phyloP scores from a whole-genome alignment of 2,888 invertebrate genomes.

The Oeneis ivallda region DNA sequence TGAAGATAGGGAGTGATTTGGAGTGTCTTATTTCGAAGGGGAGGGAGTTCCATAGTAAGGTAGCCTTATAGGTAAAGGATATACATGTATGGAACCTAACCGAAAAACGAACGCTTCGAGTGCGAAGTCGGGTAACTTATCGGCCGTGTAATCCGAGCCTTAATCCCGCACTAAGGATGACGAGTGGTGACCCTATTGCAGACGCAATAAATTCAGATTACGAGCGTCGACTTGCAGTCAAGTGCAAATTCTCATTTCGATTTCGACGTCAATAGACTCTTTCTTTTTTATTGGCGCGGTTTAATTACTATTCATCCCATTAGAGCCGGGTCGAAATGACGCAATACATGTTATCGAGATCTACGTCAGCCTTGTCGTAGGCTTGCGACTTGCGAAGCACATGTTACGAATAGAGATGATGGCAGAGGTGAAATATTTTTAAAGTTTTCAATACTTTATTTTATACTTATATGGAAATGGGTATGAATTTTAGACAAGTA shows the following conservation, averaged over 20 bases:
- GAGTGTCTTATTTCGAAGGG: too few relatives aligned
- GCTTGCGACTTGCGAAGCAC: not conserved
- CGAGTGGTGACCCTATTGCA: slow-evolving; percentile 42
- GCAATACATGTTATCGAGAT: slow-evolving; percentile 13
- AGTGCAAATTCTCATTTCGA: slow-evolving; percentile 59
- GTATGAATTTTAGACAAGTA: too few relatives aligned
- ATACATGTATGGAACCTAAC: too few relatives aligned
- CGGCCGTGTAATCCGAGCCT: not conserved
- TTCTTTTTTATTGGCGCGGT: slow-evolving; percentile 42
- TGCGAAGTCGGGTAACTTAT: not conserved
- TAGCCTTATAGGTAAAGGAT: too few relatives aligned
- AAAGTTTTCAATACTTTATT: too few relatives aligned
- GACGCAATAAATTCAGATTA: slow-evolving; percentile 64
- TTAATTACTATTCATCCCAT: slow-evolving; percentile 36
- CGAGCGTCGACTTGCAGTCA: slow-evolving; percentile 53
- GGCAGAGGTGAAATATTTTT: too few relatives aligned
- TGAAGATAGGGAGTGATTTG: too few relatives aligned
- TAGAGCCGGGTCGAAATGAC: slow-evolving; percentile 11
- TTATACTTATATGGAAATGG: too few relatives aligned
- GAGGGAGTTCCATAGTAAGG: too few relatives aligned
- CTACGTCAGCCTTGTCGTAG: not conserved
- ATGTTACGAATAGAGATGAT: not conserved
- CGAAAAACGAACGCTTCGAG: too few relatives aligned
- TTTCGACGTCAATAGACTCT: slow-evolving; percentile 45
- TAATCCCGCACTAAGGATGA: slow-evolving; percentile 6